Conservation (phyloP, 2,888 invertebrate genomes). For the Pseudococcus longispinus region DNA sequence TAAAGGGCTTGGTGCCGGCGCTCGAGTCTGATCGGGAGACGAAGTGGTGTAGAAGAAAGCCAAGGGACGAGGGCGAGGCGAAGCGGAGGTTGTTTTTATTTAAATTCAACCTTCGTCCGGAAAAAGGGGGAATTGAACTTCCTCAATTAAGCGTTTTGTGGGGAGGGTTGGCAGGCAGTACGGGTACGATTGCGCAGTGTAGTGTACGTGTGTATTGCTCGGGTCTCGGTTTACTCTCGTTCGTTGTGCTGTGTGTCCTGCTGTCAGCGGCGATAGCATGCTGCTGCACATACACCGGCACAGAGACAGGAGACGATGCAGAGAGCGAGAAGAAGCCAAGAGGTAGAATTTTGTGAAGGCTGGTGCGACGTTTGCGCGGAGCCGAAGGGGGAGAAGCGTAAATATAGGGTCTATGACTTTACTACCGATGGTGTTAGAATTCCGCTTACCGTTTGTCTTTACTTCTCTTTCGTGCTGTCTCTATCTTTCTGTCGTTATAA, state of each 20-base stretch:
- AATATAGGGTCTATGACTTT: conserved; percentile 38
- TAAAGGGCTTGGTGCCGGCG: not conserved
- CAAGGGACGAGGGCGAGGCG: not conserved
- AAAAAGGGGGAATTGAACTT: conserved; percentile 49
- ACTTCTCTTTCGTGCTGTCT: not conserved
- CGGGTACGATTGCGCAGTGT: conserved; percentile 12
- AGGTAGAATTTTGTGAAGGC: not conserved
- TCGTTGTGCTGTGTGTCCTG: not conserved
- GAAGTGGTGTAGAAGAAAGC: not conserved
- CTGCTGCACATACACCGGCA: not conserved
- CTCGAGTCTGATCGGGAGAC: not conserved
- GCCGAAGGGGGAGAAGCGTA: conserved; percentile 3
- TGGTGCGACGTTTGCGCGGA: not conserved
- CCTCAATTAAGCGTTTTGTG: conserved; percentile 53
- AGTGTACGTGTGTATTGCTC: too few relatives aligned
- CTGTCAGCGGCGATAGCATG: not conserved
- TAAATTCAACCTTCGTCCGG: conserved; percentile 47
- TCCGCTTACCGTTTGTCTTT: conserved; percentile 32
- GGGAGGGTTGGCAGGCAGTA: not conserved
- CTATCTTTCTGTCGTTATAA: not conserved
- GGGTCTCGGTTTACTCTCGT: too few relatives aligned
- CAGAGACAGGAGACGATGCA: not conserved
- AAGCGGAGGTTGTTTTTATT: conserved; percentile 12
- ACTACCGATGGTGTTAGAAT: conserved; percentile 16
- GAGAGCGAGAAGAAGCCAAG: not conserved